Conservation (phyloP, 2,113 vertebrate genomes). For the Hydrolagus affinis region DNA sequence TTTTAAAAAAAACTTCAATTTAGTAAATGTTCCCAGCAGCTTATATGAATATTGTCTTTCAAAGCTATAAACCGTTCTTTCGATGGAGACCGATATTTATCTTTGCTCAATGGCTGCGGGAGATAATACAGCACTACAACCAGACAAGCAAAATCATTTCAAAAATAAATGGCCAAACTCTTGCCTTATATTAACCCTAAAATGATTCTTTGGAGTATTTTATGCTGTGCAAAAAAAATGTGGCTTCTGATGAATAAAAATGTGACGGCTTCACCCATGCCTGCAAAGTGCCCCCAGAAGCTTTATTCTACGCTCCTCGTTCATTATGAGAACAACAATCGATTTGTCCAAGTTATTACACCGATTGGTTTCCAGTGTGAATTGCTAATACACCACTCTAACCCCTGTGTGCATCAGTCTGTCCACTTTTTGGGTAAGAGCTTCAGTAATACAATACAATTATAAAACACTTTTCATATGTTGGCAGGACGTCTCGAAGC, state of each 20-base stretch:
- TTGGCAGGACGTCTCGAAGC: too few relatives aligned
- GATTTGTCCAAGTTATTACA: neutral
- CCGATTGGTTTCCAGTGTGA: neutral
- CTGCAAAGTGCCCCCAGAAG: too few relatives aligned
- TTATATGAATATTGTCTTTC: neutral
- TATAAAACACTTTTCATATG: too few relatives aligned
- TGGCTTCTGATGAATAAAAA: too few relatives aligned
- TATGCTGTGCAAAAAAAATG: too few relatives aligned
- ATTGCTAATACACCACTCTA: neutral
- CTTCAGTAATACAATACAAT: too few relatives aligned
- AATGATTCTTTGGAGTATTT: too few relatives aligned
- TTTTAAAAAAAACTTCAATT: neutral
- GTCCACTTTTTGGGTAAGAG: too few relatives aligned
- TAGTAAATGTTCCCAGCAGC: neutral
- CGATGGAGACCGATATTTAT: slow-evolving; percentile 18
- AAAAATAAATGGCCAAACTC: neutral
- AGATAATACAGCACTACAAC: neutral
- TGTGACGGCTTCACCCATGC: neutral
- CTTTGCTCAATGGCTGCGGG: slow-evolving; percentile 14
- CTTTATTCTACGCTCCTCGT: too few relatives aligned
- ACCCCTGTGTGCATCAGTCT: too few relatives aligned
- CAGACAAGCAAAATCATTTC: slow-evolving; percentile 3
- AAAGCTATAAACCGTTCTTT: neutral
- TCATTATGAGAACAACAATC: neutral
- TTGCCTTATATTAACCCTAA: too few relatives aligned